Evolutionary conservation across 2,888 invertebrate species (phyloP).

Genomic region (Megaustenia siamemsis): DNA sequence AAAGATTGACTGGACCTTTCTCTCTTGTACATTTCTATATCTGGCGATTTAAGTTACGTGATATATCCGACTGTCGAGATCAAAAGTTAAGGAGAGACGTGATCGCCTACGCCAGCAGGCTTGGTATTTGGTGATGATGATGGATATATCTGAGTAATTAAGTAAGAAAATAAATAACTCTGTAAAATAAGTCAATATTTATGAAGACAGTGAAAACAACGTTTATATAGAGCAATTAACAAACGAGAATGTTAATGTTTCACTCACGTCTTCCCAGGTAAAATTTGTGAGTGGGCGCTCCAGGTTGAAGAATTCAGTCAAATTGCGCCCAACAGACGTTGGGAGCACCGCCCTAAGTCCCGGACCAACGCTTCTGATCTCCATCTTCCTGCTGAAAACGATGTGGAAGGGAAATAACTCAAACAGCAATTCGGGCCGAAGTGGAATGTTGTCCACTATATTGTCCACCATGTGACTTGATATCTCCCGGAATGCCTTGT

Average conservation of each 20-base stretch:
- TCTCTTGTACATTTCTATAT: too few relatives aligned
- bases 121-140: too few relatives aligned
- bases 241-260: not conserved
- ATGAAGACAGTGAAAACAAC: not conserved
- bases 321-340: constrained; percentile 86
- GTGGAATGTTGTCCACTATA: constrained; percentile 61
- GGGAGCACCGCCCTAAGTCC: constrained; percentile 76
- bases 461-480: constrained; percentile 57
- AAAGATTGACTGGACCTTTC: too few relatives aligned
- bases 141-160: constrained; percentile 1
- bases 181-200: not conserved
- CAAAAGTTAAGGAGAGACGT: too few relatives aligned
- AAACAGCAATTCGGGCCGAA: constrained; percentile 85
- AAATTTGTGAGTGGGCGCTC: constrained; percentile 95
- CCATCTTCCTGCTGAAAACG: constrained; percentile 89
- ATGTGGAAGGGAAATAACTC: constrained; percentile 99
- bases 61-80: too few relatives aligned
- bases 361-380: constrained; percentile 77
- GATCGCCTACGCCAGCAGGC: too few relatives aligned
- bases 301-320: constrained; percentile 94
- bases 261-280: constrained; percentile 93
- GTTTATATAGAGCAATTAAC: not conserved
- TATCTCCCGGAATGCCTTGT: constrained; percentile 81
- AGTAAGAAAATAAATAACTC: not conserved
- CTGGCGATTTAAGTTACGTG: too few relatives aligned